phyloP scores from a whole-genome alignment of 2,888 invertebrate species.

The Zele albiditarsus region DNA sequence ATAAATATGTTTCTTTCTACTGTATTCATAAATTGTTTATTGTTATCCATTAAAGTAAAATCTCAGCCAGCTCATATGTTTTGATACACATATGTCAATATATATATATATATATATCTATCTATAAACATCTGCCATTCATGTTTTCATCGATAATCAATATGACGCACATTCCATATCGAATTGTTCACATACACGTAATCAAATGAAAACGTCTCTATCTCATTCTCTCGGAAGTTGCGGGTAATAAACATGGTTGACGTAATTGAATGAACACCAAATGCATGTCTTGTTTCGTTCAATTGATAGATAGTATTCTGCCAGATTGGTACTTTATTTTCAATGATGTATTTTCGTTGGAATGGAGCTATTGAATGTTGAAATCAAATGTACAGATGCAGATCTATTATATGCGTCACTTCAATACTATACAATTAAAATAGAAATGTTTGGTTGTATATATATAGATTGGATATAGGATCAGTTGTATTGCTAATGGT shows the following conservation, averaged over 20 bases:
- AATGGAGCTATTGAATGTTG: background rate
- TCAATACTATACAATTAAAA: background rate
- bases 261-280: constrained; percentile 19
- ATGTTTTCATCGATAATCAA: constrained; percentile 12
- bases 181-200: background rate
- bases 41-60: no score
- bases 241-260: constrained; percentile 1
- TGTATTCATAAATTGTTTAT: no score
- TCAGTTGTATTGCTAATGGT: background rate
- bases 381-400: background rate
- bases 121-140: constrained; percentile 6
- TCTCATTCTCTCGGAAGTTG: background rate
- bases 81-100: no score
- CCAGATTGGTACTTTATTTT: constrained; percentile 2
- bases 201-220: constrained; percentile 18
- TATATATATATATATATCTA: background rate
- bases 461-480: background rate
- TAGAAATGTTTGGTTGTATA: background rate
- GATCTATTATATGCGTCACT: background rate
- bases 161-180: background rate
- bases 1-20: no score
- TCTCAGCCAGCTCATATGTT: no score
- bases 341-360: background rate
- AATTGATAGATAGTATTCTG: background rate
- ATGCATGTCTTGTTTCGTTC: constrained; percentile 9